Percentiles rank a stretch among this genome's conserved stretches.
These are phyloP conservation scores for Prunella himalayana DNA, from an alignment of 2,113 vertebrate genomes.

Conservation along the genomic window DNA sequence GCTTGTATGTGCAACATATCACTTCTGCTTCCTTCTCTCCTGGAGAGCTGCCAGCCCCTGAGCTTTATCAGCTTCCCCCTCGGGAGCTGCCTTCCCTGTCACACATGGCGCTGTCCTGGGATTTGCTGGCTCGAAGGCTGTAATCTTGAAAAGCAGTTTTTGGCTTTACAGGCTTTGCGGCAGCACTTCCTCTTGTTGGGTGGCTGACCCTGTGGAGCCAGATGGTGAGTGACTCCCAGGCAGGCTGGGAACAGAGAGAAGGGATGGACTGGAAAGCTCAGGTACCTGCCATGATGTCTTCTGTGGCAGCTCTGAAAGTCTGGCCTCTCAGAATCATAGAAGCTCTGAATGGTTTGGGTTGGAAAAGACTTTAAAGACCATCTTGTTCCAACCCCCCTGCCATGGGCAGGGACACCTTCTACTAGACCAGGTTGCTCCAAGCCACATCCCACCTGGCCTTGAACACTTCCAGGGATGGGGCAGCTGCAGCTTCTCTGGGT, in stretches of 20 bases:
- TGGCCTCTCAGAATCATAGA: neutral
- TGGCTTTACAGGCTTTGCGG: neutral
- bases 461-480: neutral
- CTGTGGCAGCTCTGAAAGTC: neutral
- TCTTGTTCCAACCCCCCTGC: neutral
- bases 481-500: neutral
- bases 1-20: accelerated
- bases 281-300: neutral
- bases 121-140: neutral
- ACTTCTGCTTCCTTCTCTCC: neutral
- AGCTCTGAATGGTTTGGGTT: neutral
- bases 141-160: conserved; percentile 44
- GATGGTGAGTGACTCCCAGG: neutral
- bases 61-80: neutral
- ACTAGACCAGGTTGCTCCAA: neutral
- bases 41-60: neutral
- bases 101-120: neutral
- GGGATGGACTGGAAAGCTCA: neutral
- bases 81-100: neutral
- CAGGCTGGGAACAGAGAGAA: neutral
- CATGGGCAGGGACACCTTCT: neutral
- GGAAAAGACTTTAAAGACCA: neutral
- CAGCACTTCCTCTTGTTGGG: neutral
- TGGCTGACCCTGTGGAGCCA: neutral
- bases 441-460: neutral